Percentiles rank a stretch among this genome's conserved stretches.
Conservation (phyloP, 2,888 invertebrate genomes). For the Acrobeloides nanus region DNA sequence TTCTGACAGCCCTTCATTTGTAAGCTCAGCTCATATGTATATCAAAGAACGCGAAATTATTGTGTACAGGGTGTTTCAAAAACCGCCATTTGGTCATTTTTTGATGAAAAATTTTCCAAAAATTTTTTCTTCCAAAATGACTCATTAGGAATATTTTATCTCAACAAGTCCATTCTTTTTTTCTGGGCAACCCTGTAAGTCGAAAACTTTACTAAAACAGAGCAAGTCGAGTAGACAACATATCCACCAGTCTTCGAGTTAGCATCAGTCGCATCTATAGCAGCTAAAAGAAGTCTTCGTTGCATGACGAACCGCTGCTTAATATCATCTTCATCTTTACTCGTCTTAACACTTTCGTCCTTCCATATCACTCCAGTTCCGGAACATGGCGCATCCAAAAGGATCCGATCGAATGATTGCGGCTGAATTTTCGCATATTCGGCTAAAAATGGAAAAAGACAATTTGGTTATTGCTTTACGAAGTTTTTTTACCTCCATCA, state of each 20-base stretch:
- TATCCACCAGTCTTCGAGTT: conserved; percentile 85
- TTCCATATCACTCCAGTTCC: conserved; percentile 96
- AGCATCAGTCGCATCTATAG: conserved; percentile 91
- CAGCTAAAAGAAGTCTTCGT: conserved; percentile 79
- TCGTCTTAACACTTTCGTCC: conserved; percentile 86
- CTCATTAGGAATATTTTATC: too few species aligned
- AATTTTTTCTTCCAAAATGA: too few species aligned
- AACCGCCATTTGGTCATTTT: too few species aligned
- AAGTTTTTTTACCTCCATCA: conserved; percentile 79
- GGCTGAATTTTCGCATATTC: conserved; percentile 29
- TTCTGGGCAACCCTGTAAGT: too few species aligned
- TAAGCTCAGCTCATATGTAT: too few species aligned
- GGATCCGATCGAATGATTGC: conserved; percentile 77
- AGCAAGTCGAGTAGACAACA: conserved; percentile 96
- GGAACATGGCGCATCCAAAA: conserved; percentile 94
- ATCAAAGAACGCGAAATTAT: too few species aligned
- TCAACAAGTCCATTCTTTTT: too few species aligned
- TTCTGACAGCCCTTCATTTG: too few species aligned
- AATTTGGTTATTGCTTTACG: too few species aligned
- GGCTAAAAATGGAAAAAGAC: too few species aligned
- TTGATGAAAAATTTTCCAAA: too few species aligned
- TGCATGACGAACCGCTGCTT: conserved; percentile 80
- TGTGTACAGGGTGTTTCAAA: too few species aligned
- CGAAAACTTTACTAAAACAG: conserved; percentile 65
- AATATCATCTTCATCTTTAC: conserved; percentile 71